Conservation (phyloP, 2,797 vertebrate genomes). For the Brotula barbata region DNA sequence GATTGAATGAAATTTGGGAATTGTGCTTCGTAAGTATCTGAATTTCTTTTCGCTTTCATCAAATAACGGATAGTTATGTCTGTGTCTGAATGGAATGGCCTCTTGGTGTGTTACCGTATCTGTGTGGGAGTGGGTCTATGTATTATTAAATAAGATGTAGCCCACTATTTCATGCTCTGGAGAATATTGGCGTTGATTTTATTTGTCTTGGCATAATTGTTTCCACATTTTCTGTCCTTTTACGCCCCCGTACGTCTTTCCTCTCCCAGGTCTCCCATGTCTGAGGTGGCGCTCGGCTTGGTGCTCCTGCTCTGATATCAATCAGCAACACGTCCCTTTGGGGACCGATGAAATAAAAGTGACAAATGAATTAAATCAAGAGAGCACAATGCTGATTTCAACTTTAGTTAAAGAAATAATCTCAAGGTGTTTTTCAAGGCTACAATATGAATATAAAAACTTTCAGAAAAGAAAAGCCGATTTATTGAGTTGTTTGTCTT, state of each 20-base stretch:
- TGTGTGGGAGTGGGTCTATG: slow-evolving; percentile 2
- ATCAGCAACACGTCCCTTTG: too few species aligned
- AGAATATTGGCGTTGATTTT: slow-evolving; percentile 43
- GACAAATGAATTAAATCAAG: slow-evolving; percentile 7
- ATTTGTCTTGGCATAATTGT: slow-evolving; percentile 49
- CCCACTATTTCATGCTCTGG: slow-evolving; percentile 15
- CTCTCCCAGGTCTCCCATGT: background rate
- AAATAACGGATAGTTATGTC: slow-evolving; percentile 46
- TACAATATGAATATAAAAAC: slow-evolving; percentile 24
- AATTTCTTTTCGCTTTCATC: slow-evolving; percentile 43
- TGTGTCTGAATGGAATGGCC: slow-evolving; percentile 11
- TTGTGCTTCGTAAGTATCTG: slow-evolving; percentile 34
- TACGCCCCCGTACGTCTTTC: background rate
- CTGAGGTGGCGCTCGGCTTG: slow-evolving; percentile 12
- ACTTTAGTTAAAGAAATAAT: slow-evolving; percentile 6
- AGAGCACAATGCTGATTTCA: slow-evolving; percentile 1
- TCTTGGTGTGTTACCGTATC: background rate
- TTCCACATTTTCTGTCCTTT: slow-evolving; percentile 25
- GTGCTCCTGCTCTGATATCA: slow-evolving; percentile 15
- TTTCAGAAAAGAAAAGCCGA: slow-evolving; percentile 14
- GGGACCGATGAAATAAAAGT: slow-evolving; percentile 7
- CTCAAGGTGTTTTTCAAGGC: slow-evolving; percentile 14
- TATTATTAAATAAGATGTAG: slow-evolving; percentile 21
- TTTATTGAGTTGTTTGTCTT: slow-evolving; percentile 29
- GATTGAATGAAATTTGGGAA: slow-evolving; percentile 41